Conservation (phyloP, 2,888 invertebrate genomes). For the Halocaridina rubra region DNA sequence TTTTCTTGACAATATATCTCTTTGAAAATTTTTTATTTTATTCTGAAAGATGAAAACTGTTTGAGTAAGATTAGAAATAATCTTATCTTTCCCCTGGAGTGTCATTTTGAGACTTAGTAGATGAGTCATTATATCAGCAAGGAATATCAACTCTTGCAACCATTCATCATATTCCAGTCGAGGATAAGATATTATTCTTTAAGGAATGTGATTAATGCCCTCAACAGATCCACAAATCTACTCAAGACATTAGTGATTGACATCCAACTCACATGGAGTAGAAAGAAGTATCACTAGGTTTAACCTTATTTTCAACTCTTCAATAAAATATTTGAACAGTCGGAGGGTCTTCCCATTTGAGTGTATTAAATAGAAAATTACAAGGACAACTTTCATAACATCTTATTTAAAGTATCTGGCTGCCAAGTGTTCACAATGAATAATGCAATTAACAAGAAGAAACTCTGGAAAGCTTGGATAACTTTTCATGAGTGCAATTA, state of each 20-base stretch:
- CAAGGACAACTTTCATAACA: not conserved
- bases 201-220: not conserved
- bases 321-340: conserved; percentile 16
- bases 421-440: conserved; percentile 19
- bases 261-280: not conserved
- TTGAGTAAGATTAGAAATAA: not conserved
- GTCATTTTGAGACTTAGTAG: not conserved
- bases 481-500: conserved; percentile 10
- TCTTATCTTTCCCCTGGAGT: not conserved
- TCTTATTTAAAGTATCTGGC: conserved; percentile 12
- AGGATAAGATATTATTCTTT: not conserved
- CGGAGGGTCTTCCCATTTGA: conserved; percentile 6
- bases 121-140: not conserved
- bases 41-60: not conserved
- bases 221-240: conserved; percentile 10
- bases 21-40: not conserved
- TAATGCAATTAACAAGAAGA: not conserved
- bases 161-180: not conserved
- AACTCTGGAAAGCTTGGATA: not conserved
- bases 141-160: not conserved
- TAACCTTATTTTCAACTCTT: not conserved
- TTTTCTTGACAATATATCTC: not conserved
- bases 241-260: not conserved
- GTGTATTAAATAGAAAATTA: not conserved
- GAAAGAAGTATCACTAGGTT: not conserved